Conservation (phyloP, 37 sponge, comb jelly and placozoan genomes). For the Trichoplax adhaerens region DNA sequence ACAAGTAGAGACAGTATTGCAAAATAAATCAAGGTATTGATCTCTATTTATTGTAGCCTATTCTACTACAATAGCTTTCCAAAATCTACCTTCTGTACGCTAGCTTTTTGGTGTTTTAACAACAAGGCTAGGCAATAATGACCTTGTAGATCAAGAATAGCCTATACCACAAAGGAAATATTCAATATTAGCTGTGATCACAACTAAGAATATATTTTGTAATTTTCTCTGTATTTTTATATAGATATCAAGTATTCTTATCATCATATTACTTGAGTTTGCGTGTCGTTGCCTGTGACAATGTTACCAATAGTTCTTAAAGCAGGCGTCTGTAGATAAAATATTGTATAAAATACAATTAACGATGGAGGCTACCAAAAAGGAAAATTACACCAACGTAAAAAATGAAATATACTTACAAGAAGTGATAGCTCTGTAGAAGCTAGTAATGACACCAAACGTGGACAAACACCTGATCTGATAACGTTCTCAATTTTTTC, state of each 20-base stretch:
- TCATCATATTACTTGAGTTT: constrained; percentile 64
- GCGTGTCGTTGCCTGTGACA: constrained; percentile 84
- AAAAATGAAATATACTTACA: neutral
- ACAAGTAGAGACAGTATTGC: neutral
- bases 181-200: neutral
- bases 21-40: too few species aligned
- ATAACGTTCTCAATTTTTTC: constrained; percentile 63
- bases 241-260: neutral
- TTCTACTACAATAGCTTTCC: neutral
- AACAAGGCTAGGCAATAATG: constrained; percentile 29
- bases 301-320: constrained; percentile 88
- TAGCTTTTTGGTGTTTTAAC: constrained; percentile 50
- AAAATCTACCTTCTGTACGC: constrained; percentile 70
- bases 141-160: too few species aligned
- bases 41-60: too few species aligned
- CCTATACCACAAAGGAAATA: neutral
- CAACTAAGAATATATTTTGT: neutral
- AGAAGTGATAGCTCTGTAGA: constrained; percentile 14
- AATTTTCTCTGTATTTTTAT: neutral
- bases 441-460: constrained; percentile 29
- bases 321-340: constrained; percentile 37
- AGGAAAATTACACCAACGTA: constrained; percentile 6
- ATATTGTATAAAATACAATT: neutral
- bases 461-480: constrained; percentile 19
- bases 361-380: neutral